These are phyloP conservation scores for Hippoglossus stenolepis DNA, from an alignment of 2,113 vertebrate genomes.

Conservation along the genomic window DNA sequence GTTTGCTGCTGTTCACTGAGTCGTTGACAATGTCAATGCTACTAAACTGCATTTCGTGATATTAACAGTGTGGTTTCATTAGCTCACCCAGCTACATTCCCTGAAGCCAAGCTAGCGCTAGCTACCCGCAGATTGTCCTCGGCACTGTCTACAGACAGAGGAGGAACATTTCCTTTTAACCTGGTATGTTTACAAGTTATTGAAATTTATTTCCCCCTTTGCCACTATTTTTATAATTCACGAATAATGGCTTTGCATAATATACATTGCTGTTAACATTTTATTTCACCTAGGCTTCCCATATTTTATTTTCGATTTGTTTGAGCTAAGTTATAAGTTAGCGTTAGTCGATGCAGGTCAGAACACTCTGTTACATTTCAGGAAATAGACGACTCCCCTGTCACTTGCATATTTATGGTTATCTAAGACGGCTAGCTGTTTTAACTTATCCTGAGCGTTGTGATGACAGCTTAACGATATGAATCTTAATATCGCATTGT, in stretches of 20 bases:
- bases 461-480: background rate
- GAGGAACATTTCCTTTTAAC: slow-evolving; percentile 53
- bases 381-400: slow-evolving; percentile 77
- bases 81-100: slow-evolving; percentile 35
- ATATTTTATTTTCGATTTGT: slow-evolving; percentile 30
- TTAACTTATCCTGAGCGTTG: background rate
- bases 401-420: slow-evolving; percentile 50
- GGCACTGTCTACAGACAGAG: slow-evolving; percentile 59
- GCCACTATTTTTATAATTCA: background rate
- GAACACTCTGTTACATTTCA: slow-evolving; percentile 60
- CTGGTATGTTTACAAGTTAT: slow-evolving; percentile 69
- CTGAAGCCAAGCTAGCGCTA: slow-evolving; percentile 58
- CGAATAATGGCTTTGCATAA: background rate
- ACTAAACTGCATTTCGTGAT: slow-evolving; percentile 41
- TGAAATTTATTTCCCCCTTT: slow-evolving; percentile 6
- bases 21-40: slow-evolving; percentile 34
- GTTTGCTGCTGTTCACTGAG: background rate
- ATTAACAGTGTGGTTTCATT: slow-evolving; percentile 18
- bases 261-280: background rate
- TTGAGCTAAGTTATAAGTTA: slow-evolving; percentile 59
- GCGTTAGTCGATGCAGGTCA: slow-evolving; percentile 48
- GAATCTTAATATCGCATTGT: background rate
- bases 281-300: background rate
- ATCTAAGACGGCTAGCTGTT: background rate
- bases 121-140: slow-evolving; percentile 46